Conservation (phyloP, 2,113 vertebrate genomes). For the Ictalurus punctatus region DNA sequence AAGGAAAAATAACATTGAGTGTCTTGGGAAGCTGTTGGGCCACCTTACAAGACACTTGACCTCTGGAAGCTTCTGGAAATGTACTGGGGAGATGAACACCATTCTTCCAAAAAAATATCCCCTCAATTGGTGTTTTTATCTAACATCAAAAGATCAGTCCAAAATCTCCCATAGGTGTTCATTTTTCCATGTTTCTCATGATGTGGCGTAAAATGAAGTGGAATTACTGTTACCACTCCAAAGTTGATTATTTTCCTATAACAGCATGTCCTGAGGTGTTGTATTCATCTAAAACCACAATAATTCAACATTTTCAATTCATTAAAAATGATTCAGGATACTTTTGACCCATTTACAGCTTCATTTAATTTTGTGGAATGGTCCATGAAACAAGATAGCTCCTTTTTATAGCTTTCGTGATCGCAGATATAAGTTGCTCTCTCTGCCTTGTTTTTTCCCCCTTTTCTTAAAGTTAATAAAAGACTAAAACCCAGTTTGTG, state of each 20-base stretch:
- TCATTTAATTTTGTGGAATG: background rate
- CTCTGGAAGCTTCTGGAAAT: background rate
- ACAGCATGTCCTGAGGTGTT: background rate
- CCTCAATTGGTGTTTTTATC: background rate
- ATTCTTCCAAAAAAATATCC: background rate
- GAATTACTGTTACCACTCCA: background rate
- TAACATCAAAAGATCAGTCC: background rate
- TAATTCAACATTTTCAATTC: too few species aligned
- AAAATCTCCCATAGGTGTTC: background rate
- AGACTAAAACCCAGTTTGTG: background rate
- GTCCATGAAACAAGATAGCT: background rate
- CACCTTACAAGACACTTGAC: background rate
- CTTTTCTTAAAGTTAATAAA: background rate
- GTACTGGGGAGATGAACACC: background rate
- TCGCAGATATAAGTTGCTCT: background rate
- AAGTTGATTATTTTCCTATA: background rate
- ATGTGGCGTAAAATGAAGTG: background rate
- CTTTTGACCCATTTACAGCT: background rate
- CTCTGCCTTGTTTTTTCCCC: background rate
- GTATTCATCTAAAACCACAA: background rate
- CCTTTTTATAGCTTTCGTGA: background rate
- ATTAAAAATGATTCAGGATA: background rate
- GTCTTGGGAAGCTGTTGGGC: background rate
- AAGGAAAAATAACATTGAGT: background rate
- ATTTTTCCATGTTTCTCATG: background rate